Percentiles rank a stretch among this genome's conserved stretches.
Conservation (phyloP, 2,113 vertebrate genomes). For the Cephalopterus ornatus region DNA sequence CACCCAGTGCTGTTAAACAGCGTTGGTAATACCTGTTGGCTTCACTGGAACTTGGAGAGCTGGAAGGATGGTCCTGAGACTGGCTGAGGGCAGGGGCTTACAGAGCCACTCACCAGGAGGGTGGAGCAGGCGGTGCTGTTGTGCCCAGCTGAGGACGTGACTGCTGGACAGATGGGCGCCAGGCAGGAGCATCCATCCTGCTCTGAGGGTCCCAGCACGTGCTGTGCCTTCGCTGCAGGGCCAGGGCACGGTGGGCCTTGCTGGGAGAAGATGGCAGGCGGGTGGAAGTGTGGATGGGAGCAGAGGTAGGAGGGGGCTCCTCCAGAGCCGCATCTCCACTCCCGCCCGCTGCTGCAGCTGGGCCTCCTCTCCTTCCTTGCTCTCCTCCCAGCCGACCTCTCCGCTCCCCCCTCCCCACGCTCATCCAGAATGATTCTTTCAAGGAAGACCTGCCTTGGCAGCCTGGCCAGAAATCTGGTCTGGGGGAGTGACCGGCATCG, state of each 20-base stretch:
- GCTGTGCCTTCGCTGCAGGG: rapidly evolving
- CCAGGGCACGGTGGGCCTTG: rapidly evolving
- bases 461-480: constrained; percentile 41
- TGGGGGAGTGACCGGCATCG: constrained; percentile 59
- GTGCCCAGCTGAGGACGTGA: background rate
- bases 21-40: background rate
- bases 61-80: background rate
- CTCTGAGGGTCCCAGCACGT: rapidly evolving
- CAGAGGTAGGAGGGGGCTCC: background rate
- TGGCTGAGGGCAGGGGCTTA: background rate
- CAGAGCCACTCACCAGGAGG: background rate
- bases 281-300: background rate
- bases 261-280: background rate
- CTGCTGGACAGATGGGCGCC: background rate
- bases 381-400: background rate
- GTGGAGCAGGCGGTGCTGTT: rapidly evolving
- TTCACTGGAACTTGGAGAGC: background rate
- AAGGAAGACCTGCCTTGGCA: constrained; percentile 63
- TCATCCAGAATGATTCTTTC: constrained; percentile 51
- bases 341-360: background rate
- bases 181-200: background rate
- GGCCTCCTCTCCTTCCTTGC: constrained; percentile 13
- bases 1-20: background rate
- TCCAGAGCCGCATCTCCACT: background rate
- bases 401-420: background rate